Evolutionary conservation across 1,140 invertebrate genomes (phyloP).

Genomic region (Matsumurasca onukii): DNA sequence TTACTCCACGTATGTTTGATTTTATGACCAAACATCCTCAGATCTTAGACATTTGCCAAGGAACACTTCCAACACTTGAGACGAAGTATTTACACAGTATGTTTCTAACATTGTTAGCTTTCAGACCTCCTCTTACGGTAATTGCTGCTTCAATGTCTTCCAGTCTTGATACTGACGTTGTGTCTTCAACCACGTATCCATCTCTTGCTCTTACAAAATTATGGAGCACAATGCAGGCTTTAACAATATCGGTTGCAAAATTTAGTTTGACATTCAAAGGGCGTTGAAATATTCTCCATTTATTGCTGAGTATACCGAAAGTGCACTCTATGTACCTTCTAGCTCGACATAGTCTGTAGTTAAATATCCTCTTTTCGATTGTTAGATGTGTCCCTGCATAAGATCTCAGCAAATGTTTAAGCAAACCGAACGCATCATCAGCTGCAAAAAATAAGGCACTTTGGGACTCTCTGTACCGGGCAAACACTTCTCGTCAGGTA

Average conservation of each 20-base stretch:
- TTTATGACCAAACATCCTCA: too few species aligned
- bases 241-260: slow-evolving; percentile 39
- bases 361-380: slow-evolving; percentile 45
- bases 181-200: slow-evolving; percentile 33
- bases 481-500: slow-evolving; percentile 34
- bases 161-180: slow-evolving; percentile 21
- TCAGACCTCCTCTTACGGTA: slow-evolving; percentile 6
- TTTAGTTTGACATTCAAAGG: slow-evolving; percentile 40
- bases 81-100: slow-evolving; percentile 25
- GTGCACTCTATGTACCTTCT: slow-evolving; percentile 43
- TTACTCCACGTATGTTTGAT: too few species aligned
- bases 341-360: slow-evolving; percentile 45
- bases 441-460: slow-evolving; percentile 44
- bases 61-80: slow-evolving; percentile 20
- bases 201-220: slow-evolving; percentile 39
- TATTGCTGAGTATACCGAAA: slow-evolving; percentile 44
- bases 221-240: slow-evolving; percentile 41
- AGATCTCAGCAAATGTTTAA: slow-evolving; percentile 45
- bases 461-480: slow-evolving; percentile 32
- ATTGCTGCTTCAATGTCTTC: slow-evolving; percentile 29
- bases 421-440: slow-evolving; percentile 48
- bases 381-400: slow-evolving; percentile 40
- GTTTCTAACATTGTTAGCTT: slow-evolving; percentile 25
- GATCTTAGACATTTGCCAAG: slow-evolving; percentile 35
- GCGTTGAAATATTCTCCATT: slow-evolving; percentile 42